phyloP scores from a whole-genome alignment of 2,797 vertebrate genomes.

The Hydrocynus forskahlii region DNA sequence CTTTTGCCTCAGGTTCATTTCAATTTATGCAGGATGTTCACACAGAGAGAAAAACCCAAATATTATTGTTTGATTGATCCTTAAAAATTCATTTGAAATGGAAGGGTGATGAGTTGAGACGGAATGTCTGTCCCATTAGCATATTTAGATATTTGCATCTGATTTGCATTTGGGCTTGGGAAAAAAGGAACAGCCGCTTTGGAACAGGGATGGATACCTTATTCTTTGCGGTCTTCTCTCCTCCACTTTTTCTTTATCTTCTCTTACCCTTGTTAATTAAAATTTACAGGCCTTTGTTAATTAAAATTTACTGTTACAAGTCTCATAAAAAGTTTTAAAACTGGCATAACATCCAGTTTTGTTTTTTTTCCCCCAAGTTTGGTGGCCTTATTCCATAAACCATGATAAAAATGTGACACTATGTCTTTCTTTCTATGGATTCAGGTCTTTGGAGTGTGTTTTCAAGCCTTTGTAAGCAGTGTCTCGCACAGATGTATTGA shows the following conservation, averaged over 20 bases:
- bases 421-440: constrained; percentile 22
- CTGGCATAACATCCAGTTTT: not conserved
- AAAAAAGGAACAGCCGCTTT: constrained; percentile 36
- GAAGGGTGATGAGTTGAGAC: constrained; percentile 27
- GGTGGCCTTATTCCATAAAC: not conserved
- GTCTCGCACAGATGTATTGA: constrained; percentile 17
- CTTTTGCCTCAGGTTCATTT: constrained; percentile 23
- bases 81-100: constrained; percentile 39
- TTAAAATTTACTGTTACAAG: constrained; percentile 7
- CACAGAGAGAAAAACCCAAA: constrained; percentile 12
- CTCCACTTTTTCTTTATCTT: constrained; percentile 6
- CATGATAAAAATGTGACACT: not conserved
- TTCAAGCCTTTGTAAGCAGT: constrained; percentile 34
- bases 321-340: not conserved
- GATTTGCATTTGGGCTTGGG: constrained; percentile 60
- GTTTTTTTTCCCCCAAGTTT: not conserved
- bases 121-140: constrained; percentile 43
- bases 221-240: constrained; percentile 8
- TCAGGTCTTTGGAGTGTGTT: constrained; percentile 34
- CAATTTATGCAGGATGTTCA: constrained; percentile 37
- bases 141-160: constrained; percentile 64
- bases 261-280: not conserved
- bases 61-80: constrained; percentile 39
- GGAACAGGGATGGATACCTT: constrained; percentile 23
- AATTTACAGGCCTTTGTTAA: not conserved